Conservation (phyloP, 2,113 vertebrate species). For the Terrapene triunguis region DNA sequence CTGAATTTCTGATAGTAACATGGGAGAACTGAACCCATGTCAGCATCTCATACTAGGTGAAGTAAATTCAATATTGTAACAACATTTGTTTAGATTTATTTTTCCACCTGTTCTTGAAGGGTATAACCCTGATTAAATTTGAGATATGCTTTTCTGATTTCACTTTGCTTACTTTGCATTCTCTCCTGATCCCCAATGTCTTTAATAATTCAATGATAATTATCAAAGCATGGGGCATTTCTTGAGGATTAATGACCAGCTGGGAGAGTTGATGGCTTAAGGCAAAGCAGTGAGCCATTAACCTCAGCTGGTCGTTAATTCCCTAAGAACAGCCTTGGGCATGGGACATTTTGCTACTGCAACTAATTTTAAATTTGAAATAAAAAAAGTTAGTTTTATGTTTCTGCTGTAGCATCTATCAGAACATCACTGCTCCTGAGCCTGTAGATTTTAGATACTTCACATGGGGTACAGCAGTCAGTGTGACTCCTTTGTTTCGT, state of each 20-base stretch:
- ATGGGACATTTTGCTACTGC: not conserved
- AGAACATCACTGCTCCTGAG: not conserved
- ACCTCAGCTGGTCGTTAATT: constrained; percentile 65
- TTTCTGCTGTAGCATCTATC: not conserved
- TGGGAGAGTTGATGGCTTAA: constrained; percentile 68
- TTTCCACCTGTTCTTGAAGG: constrained; percentile 50
- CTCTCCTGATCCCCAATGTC: constrained; percentile 61
- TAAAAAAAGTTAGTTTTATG: constrained; percentile 29
- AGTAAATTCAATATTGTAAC: not conserved
- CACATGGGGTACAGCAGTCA: not conserved
- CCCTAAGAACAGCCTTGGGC: constrained; percentile 22
- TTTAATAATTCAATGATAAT: constrained; percentile 77
- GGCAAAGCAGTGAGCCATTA: constrained; percentile 70
- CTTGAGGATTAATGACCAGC: constrained; percentile 69
- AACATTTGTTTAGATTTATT: constrained; percentile 10
- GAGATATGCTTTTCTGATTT: constrained; percentile 71
- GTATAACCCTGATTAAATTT: constrained; percentile 43
- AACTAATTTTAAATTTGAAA: constrained; percentile 10
- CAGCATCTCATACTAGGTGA: not conserved
- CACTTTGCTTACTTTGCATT: constrained; percentile 48
- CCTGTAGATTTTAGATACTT: not conserved
- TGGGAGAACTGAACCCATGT: not conserved
- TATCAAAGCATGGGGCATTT: constrained; percentile 68
- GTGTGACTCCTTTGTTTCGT: not conserved
- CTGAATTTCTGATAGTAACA: not conserved